Evolutionary conservation across 2,797 vertebrate genomes (phyloP).

Genomic region (Austrolebias charrua): DNA sequence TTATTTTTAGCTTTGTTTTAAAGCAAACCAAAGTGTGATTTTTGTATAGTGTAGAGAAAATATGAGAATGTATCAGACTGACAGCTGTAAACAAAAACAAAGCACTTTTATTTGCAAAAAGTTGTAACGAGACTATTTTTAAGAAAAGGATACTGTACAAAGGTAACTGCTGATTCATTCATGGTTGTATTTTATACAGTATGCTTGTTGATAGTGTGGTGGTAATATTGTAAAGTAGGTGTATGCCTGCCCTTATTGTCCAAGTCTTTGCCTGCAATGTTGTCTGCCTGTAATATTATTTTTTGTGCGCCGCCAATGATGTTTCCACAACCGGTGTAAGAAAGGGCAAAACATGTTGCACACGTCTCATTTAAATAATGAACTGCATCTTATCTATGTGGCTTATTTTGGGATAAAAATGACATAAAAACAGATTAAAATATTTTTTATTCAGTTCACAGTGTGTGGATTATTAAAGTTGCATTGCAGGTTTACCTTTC

Average conservation of each 20-base stretch:
- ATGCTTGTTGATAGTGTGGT: constrained; percentile 75
- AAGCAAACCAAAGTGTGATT: constrained; percentile 81
- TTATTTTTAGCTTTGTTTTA: constrained; percentile 52
- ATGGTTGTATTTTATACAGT: constrained; percentile 75
- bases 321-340: constrained; percentile 29
- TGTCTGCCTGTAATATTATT: constrained; percentile 77
- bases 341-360: constrained; percentile 34
- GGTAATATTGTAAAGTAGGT: constrained; percentile 68
- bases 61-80: constrained; percentile 70
- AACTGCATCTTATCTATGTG: constrained; percentile 74
- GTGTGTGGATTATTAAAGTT: constrained; percentile 5
- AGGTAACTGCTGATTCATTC: constrained; percentile 59
- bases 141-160: constrained; percentile 64
- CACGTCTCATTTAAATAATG: constrained; percentile 54
- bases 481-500: not conserved
- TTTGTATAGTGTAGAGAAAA: constrained; percentile 52
- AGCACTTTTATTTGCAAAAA: constrained; percentile 76
- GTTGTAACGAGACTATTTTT: constrained; percentile 73
- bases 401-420: constrained; percentile 63
- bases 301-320: constrained; percentile 56
- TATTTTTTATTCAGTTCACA: constrained; percentile 69
- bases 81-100: constrained; percentile 52
- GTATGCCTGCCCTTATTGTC: constrained; percentile 73
- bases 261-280: constrained; percentile 70
- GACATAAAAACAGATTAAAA: constrained; percentile 67